These are phyloP conservation scores for Dryobates pubescens DNA, from an alignment of 2,797 vertebrate genomes.

Conservation along the genomic window DNA sequence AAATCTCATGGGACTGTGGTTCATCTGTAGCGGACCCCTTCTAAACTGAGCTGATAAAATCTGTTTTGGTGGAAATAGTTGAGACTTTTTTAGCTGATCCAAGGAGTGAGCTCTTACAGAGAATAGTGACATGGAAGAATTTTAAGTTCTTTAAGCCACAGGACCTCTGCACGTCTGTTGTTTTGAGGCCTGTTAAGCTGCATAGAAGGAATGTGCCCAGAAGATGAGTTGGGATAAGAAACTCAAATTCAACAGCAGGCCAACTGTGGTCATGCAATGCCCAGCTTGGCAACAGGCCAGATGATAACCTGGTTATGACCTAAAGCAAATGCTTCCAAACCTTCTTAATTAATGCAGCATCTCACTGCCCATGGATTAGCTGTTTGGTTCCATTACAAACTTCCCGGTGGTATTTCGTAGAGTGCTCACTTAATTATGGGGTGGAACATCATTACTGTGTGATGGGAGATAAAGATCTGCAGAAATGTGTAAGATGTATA, in stretches of 20 bases:
- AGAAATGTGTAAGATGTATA: neutral
- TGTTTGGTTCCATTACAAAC: neutral
- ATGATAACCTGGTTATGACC: neutral
- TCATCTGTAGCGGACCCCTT: neutral
- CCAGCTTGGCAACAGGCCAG: neutral
- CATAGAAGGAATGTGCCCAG: neutral
- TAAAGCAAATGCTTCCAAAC: neutral
- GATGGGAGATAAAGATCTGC: neutral
- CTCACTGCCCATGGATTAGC: neutral
- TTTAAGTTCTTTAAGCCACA: neutral
- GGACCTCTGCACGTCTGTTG: neutral
- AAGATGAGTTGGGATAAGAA: neutral
- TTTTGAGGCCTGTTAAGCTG: neutral
- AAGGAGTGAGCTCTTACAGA: neutral
- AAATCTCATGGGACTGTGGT: neutral
- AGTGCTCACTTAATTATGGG: neutral
- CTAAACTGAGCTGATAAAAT: neutral
- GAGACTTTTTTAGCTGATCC: neutral
- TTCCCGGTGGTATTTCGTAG: neutral
- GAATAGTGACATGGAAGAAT: neutral
- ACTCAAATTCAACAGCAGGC: neutral
- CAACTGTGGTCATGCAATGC: neutral
- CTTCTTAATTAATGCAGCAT: neutral
- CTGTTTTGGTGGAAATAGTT: neutral
- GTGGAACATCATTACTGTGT: neutral